phyloP scores from a whole-genome alignment of 2,797 vertebrate genomes.

The Taenioides sp. region DNA sequence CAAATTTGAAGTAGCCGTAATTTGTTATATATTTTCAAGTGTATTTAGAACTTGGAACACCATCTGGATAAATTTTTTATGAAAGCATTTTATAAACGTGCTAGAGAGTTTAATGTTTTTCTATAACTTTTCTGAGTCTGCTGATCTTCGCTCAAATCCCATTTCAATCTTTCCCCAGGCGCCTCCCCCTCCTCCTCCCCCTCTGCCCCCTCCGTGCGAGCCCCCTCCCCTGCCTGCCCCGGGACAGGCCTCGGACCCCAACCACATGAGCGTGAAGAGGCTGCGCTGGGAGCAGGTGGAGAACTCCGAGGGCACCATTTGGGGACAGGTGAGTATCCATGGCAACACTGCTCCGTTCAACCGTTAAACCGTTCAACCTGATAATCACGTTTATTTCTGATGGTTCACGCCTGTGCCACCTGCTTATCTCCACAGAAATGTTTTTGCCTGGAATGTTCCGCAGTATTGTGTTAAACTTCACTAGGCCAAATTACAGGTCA shows the following conservation, averaged over 20 bases:
- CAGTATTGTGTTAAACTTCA: too few relatives aligned
- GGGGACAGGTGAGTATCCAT: constrained; percentile 87
- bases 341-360: not conserved
- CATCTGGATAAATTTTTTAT: not conserved
- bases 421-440: too few relatives aligned
- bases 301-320: constrained; percentile 97
- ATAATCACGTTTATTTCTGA: too few relatives aligned
- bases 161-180: constrained; percentile 33
- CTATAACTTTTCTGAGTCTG: not conserved
- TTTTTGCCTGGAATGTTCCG: too few relatives aligned
- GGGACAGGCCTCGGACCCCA: constrained; percentile 83
- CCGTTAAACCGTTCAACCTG: too few relatives aligned
- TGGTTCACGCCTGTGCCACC: too few relatives aligned
- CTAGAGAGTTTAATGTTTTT: not conserved
- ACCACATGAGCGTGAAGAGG: constrained; percentile 97
- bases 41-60: too few relatives aligned
- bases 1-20: too few relatives aligned
- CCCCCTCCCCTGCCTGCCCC: constrained; percentile 79
- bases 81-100: not conserved
- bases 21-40: too few relatives aligned
- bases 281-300: constrained; percentile 99
- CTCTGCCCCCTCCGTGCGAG: constrained; percentile 76
- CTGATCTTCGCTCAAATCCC: not conserved
- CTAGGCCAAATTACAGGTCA: too few relatives aligned
- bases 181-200: constrained; percentile 74